phyloP scores from a whole-genome alignment of 2,113 vertebrate species.

The Fukomys damarensis region DNA sequence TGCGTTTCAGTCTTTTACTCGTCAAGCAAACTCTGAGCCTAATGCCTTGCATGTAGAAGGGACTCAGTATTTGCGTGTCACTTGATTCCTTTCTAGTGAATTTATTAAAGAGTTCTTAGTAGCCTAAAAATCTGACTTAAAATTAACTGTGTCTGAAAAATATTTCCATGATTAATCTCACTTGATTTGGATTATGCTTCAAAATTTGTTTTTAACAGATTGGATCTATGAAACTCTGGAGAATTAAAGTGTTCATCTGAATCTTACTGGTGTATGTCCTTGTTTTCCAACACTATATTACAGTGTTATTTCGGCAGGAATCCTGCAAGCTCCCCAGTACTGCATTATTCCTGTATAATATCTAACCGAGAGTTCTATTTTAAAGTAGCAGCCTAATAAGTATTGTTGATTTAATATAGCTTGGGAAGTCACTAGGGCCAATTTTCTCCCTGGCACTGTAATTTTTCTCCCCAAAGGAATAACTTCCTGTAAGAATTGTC shows the following conservation, averaged over 20 bases:
- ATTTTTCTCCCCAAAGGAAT: not conserved
- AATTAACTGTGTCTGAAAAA: not conserved
- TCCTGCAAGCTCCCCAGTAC: not conserved
- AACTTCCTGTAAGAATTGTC: conserved; percentile 8
- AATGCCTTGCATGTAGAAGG: not conserved
- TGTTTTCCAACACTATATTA: not conserved
- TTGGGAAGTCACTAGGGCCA: conserved; percentile 38
- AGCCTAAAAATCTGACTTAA: conserved; percentile 49
- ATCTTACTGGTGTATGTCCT: not conserved
- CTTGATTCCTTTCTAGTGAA: not conserved
- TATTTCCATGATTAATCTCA: not conserved
- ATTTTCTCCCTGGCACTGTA: not conserved
- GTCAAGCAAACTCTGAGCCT: not conserved
- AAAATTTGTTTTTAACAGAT: not conserved
- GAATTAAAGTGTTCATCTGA: conserved; percentile 4
- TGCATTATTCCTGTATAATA: not conserved
- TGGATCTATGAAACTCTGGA: not conserved
- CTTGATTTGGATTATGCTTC: not conserved
- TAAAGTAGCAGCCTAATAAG: not conserved
- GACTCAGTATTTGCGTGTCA: conserved; percentile 19
- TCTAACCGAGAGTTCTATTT: not conserved
- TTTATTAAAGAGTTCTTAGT: conserved; percentile 5
- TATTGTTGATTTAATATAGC: conserved; percentile 12
- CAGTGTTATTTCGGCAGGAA: not conserved
- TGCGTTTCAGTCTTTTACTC: not conserved